phyloP scores from a whole-genome alignment of 1,140 invertebrate species.

The Saccostrea echinata region DNA sequence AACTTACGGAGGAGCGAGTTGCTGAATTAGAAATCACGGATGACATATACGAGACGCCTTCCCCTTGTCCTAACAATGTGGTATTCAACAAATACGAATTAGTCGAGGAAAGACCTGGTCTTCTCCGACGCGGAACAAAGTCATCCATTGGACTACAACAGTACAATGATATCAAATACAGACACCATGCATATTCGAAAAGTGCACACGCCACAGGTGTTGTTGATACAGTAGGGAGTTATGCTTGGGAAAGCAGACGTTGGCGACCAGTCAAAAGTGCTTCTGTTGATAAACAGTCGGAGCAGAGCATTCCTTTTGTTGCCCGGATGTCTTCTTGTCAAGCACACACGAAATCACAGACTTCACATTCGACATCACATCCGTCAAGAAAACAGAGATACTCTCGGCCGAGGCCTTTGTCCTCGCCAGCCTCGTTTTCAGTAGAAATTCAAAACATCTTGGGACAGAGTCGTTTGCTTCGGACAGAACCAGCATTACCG shows the following conservation, averaged over 20 bases:
- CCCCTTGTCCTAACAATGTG: not conserved
- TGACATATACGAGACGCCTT: constrained; percentile 50
- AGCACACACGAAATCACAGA: not conserved
- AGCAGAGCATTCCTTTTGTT: constrained; percentile 47
- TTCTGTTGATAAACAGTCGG: constrained; percentile 9
- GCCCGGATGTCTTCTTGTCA: not conserved
- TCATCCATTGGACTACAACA: constrained; percentile 45
- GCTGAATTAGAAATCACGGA: constrained; percentile 28
- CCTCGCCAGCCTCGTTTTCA: constrained; percentile 38
- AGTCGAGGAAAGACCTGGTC: constrained; percentile 40
- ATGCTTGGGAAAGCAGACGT: constrained; percentile 42
- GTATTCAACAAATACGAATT: not conserved
- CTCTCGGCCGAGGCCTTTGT: constrained; percentile 8
- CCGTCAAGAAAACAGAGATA: not conserved
- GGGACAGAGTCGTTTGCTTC: constrained; percentile 45
- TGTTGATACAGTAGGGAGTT: constrained; percentile 50
- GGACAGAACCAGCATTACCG: constrained; percentile 14
- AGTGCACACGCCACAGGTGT: not conserved
- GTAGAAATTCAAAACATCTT: constrained; percentile 51
- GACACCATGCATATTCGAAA: not conserved
- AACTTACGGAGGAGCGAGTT: constrained; percentile 24
- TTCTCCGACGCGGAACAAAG: constrained; percentile 49
- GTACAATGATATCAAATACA: constrained; percentile 40
- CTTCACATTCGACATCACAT: not conserved
- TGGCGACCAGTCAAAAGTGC: constrained; percentile 8